phyloP scores from a whole-genome alignment of 2,888 invertebrate genomes.

The Cyaniris semiargus region DNA sequence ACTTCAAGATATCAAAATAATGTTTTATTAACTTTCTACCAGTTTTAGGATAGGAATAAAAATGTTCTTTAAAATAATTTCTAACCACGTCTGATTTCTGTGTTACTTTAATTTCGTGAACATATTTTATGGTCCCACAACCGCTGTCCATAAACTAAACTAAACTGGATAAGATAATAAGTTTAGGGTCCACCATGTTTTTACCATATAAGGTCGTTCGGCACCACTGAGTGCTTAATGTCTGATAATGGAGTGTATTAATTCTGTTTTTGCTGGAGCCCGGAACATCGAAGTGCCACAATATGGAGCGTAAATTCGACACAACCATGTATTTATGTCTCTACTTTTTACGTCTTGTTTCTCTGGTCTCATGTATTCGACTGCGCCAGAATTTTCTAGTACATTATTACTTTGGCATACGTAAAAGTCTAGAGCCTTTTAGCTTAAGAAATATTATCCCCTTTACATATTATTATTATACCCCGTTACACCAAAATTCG shows the following conservation, averaged over 20 bases:
- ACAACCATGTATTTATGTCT: conserved; percentile 7
- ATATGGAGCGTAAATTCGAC: conserved; percentile 22
- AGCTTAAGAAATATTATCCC: no score
- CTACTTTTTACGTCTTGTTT: not conserved
- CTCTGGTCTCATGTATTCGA: not conserved
- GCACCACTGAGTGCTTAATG: conserved; percentile 71
- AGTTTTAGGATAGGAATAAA: not conserved
- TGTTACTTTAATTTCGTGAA: not conserved
- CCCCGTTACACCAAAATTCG: no score
- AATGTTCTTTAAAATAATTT: no score
- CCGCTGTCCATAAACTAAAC: conserved; percentile 32
- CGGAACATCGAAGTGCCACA: conserved; percentile 20
- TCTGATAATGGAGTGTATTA: conserved; percentile 73
- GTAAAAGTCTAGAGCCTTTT: not conserved
- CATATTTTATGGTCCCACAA: not conserved
- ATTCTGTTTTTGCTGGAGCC: conserved; percentile 55
- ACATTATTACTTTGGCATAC: not conserved
- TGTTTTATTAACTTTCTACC: no score
- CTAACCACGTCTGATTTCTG: not conserved
- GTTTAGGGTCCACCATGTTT: conserved; percentile 49
- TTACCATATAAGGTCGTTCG: conserved; percentile 65
- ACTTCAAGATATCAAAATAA: no score
- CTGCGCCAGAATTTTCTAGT: no score
- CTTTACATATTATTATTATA: no score
- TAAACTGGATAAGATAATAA: conserved; percentile 37